These are phyloP conservation scores for Myiopsitta monachus DNA, from an alignment of 2,113 vertebrate species.

Conservation along the genomic window DNA sequence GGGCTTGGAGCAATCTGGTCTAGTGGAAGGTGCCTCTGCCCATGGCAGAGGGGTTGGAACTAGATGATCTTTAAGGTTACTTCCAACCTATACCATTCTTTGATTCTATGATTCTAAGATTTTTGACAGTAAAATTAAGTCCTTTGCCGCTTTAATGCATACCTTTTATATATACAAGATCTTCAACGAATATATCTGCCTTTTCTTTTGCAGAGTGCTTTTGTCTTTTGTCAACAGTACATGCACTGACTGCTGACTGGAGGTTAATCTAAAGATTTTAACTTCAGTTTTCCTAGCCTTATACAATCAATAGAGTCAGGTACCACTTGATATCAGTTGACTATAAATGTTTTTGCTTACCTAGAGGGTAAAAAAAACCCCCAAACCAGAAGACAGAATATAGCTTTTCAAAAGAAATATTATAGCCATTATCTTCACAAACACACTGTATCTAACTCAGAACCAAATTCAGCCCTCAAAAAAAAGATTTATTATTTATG, in stretches of 20 bases:
- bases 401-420: not conserved
- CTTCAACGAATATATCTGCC: not conserved
- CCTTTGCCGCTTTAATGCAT: not conserved
- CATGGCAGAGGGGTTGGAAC: not conserved
- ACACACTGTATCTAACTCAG: not conserved
- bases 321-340: not conserved
- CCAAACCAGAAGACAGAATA: not conserved
- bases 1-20: not conserved
- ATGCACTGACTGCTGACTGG: not conserved
- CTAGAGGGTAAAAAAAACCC: not conserved
- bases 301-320: not conserved
- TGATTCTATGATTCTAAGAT: not conserved
- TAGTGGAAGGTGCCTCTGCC: not conserved
- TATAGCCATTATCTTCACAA: conserved; percentile 18
- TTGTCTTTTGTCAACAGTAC: not conserved
- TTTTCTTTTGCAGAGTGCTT: not conserved
- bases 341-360: not conserved
- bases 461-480: conserved; percentile 15
- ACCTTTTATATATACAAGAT: not conserved
- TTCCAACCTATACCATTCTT: not conserved
- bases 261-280: not conserved
- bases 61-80: not conserved
- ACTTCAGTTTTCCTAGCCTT: not conserved
- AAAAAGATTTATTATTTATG: not conserved
- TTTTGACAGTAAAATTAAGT: not conserved